These are phyloP conservation scores for Brachionus angularis DNA, from an alignment of 1,140 invertebrate species.

Conservation along the genomic window DNA sequence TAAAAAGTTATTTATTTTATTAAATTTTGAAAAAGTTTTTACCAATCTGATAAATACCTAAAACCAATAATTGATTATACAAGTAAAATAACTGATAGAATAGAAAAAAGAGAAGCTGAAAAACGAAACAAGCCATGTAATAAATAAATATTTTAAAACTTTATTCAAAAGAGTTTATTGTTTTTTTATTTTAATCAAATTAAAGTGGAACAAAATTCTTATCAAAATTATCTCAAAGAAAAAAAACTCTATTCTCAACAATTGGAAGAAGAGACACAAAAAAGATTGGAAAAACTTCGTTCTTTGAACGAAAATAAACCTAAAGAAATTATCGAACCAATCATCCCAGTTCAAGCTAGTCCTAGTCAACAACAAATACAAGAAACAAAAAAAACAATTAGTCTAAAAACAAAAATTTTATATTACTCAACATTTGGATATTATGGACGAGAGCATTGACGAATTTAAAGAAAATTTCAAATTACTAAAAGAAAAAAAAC, in stretches of 20 bases:
- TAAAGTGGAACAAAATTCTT: conserved; percentile 8
- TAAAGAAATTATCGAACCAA: neutral
- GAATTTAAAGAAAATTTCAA: conserved; percentile 44
- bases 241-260: conserved; percentile 13
- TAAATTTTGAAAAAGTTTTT: too few species aligned
- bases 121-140: conserved; percentile 6
- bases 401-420: neutral
- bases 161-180: neutral
- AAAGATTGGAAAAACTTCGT: neutral
- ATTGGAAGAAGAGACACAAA: conserved; percentile 23
- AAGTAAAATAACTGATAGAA: neutral
- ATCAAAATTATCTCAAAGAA: conserved; percentile 28
- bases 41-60: neutral
- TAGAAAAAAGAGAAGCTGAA: neutral
- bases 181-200: neutral
- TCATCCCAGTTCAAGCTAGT: neutral
- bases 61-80: neutral
- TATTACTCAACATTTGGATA: conserved; percentile 30
- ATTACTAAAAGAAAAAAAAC: conserved; percentile 37
- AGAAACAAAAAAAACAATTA: neutral
- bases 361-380: neutral
- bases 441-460: conserved; percentile 37
- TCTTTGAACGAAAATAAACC: neutral
- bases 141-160: neutral
- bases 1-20: neutral